Evolutionary conservation across 2,888 invertebrate genomes (phyloP), one percentile per base, ranked within the genome.

Genomic region (Thera obeliscata): DNA sequence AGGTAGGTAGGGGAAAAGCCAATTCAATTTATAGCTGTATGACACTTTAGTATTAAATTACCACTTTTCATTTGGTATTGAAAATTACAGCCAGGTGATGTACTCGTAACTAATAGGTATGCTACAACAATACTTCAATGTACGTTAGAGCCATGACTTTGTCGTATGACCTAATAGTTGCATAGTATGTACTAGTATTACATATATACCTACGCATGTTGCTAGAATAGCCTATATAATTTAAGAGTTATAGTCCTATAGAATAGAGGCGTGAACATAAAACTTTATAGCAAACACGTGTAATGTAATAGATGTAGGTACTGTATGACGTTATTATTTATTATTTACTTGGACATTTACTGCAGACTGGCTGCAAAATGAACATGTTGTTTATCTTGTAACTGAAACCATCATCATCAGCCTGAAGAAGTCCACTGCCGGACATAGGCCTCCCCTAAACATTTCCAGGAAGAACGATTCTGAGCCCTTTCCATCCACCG

Each of bases 251-350:
- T 88, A 78, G 85, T 83, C 83, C 84, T 81, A 85, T 82, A 85
- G 82, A 87, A 87, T 83, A 80, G 80, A 86, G 80, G 87, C 87
- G 86, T 86, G 86, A 84, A 83, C 89, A 91, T 90, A 89, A 90
- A 90, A 80, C 84, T 91, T 93, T 91, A 93, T 93, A 85, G 78
- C 78, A 78, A 85, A 90, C 92, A 91, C 92, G 92, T 91, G 91
- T 88, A 90, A 81, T 68, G 76, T 85, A 81, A 87, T 81, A 76
- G 78, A 73, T 76, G 56, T 57, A 61, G 64, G 64, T 64, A 65
- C 43, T 38, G 50, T 72, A 76, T 85, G 82, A 87, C 82, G 84
- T 80, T 79, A 79, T 69, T 65, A 67, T 73, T 66, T 73, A 74
- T 78, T 76, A 84, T 79, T 81, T 80, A 77, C 74, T 64, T 67